Conservation (phyloP, 2,888 invertebrate species). For the Exocentrus adspersus region DNA sequence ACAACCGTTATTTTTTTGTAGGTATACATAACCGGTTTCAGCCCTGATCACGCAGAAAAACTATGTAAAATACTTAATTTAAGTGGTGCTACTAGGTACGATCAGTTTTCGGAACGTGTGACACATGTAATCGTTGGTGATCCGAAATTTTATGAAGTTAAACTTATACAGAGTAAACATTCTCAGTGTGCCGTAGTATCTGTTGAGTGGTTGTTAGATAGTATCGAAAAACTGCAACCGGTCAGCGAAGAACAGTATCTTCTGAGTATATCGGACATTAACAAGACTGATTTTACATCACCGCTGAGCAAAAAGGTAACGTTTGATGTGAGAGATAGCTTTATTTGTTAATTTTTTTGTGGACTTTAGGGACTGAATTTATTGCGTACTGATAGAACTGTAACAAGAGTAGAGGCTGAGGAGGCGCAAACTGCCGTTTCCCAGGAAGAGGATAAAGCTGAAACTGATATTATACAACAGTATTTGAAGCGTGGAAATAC, state of each 20-base stretch:
- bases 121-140: conserved; percentile 85
- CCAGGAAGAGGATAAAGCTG: conserved; percentile 37
- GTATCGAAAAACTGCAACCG: conserved; percentile 71
- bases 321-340: too few species aligned
- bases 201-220: conserved; percentile 80
- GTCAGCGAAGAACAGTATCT: conserved; percentile 67
- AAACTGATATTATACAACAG: conserved; percentile 53
- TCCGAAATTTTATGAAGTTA: conserved; percentile 64
- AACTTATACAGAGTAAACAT: conserved; percentile 51
- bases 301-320: conserved; percentile 72
- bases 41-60: conserved; percentile 72
- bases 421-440: conserved; percentile 13
- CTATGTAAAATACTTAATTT: conserved; percentile 76
- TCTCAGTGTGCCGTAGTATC: conserved; percentile 67
- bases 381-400: conserved; percentile 48
- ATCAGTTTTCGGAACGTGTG: conserved; percentile 77
- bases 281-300: conserved; percentile 58
- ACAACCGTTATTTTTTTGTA: conserved; percentile 50
- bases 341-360: too few species aligned
- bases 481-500: conserved; percentile 47
- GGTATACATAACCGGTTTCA: conserved; percentile 78
- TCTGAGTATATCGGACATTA: conserved; percentile 40
- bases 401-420: conserved; percentile 44
- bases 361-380: conserved; percentile 58
- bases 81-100: conserved; percentile 85